phyloP scores from a whole-genome alignment of 2,797 vertebrate species.

The Danionella dracula region DNA sequence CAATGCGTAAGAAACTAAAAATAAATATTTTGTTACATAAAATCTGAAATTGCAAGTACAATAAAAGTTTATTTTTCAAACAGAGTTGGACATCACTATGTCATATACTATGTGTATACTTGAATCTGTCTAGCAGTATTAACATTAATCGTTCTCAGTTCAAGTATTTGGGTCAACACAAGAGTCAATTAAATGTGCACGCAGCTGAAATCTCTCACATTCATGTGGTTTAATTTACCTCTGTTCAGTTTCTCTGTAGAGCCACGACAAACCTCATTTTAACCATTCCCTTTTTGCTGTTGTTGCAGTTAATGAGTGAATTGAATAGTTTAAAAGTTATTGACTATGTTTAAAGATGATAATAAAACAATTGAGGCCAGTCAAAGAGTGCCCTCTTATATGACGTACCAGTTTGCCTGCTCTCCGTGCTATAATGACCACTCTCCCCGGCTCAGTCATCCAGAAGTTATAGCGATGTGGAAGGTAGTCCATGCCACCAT shows the following conservation, averaged over 20 bases:
- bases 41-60: too few relatives aligned
- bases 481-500: constrained; percentile 54
- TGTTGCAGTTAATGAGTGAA: background rate
- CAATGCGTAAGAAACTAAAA: background rate
- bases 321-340: background rate
- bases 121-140: background rate
- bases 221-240: background rate
- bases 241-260: background rate
- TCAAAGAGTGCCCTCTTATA: background rate
- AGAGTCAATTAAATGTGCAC: background rate
- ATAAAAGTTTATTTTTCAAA: too few relatives aligned
- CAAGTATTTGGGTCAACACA: constrained; percentile 2
- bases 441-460: constrained; percentile 53
- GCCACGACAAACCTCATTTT: background rate
- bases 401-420: constrained; percentile 50
- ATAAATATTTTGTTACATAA: background rate
- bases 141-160: background rate
- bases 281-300: background rate
- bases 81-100: too few relatives aligned
- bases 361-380: background rate
- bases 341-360: background rate
- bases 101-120: background rate
- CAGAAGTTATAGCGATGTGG: constrained; percentile 54
- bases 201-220: background rate
- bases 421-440: constrained; percentile 52